Base-by-base conservation (phyloP, 2,888 invertebrate species). In the Drosophila melanocephala region DNA sequence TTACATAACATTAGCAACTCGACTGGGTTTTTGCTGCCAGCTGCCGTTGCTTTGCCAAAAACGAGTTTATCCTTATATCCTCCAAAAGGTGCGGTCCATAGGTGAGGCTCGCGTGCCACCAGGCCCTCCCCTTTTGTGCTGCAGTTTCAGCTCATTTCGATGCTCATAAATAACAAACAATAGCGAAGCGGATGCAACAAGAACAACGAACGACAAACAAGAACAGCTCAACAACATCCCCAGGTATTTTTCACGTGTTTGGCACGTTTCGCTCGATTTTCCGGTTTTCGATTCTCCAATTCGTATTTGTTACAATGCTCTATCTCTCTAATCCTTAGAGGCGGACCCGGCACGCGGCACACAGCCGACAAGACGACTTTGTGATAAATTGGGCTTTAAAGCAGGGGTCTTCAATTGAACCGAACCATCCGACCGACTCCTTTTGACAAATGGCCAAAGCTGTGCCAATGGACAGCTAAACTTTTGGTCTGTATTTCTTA, bases 231-330 rank as follows among this genome's bases (percentile, higher is more conserved):
- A 26, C 52, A 42, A 55, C 82, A 84, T 91, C 89, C 91, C 91
- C 80, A 85, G 91, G 92, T 85, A 92, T 91, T 92, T 92, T 91
- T 90, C 92, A 91, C 91, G 92, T 92, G 92, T 79, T 84, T 81
- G 90, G 78, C 92, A 92, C 92, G 91, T 91, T 91, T 92, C 83
- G 64, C 83, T 80, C 84, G 86, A 90, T 91, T 91, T 89, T 89
- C 86, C 89, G 87, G 80, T 82, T 89, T 85, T 79, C 87, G 74
- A 84, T 73, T 81, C 69, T 77, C 58, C 60, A 64, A 69, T 72
- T 52, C 71, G 64, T 67, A 79, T 78, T 78, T 75, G 71, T 71
- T 64, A 58, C 66, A 67, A 70, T 39, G 30, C 39, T 26, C 26
- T 16, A 47, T 28, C 47, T 32, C 56, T 59, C 47, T 83, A 77